Evolutionary conservation across 2,113 vertebrate genomes (phyloP).

Genomic region (Lonchura striata): DNA sequence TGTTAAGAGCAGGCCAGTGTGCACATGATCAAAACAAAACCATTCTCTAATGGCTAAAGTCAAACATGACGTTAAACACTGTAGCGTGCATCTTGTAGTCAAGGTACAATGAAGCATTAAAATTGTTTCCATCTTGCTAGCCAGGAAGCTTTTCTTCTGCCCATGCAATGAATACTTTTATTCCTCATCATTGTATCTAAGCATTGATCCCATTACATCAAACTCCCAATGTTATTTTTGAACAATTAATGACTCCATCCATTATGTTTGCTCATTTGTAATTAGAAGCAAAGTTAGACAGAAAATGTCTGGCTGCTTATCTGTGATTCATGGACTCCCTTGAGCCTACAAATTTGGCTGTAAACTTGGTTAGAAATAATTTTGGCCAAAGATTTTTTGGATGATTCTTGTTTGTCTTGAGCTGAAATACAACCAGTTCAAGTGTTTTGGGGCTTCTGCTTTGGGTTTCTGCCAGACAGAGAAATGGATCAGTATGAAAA

Average conservation of each 20-base stretch:
- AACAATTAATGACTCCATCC: neutral
- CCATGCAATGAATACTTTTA: neutral
- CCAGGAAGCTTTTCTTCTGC: neutral
- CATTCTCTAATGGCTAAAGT: neutral
- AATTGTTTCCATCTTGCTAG: neutral
- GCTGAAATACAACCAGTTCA: neutral
- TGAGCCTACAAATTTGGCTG: constrained; percentile 26
- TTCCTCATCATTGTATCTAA: neutral
- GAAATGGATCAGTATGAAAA: neutral
- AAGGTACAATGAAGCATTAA: neutral
- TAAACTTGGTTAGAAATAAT: constrained; percentile 5
- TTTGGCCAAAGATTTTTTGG: constrained; percentile 30
- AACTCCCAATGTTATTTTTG: neutral
- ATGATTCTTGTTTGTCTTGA: neutral
- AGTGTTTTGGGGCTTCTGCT: constrained; percentile 39
- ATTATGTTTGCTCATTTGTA: neutral
- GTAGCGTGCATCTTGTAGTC: neutral
- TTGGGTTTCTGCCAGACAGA: neutral
- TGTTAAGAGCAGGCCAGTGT: constrained; percentile 16
- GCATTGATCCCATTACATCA: neutral
- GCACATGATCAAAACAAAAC: neutral
- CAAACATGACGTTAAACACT: neutral
- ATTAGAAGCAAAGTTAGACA: constrained; percentile 16
- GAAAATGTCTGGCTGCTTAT: constrained; percentile 1
- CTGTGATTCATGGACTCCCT: neutral